These are phyloP conservation scores for Sterna hirundo DNA, from an alignment of 2,113 vertebrate genomes.

Conservation along the genomic window DNA sequence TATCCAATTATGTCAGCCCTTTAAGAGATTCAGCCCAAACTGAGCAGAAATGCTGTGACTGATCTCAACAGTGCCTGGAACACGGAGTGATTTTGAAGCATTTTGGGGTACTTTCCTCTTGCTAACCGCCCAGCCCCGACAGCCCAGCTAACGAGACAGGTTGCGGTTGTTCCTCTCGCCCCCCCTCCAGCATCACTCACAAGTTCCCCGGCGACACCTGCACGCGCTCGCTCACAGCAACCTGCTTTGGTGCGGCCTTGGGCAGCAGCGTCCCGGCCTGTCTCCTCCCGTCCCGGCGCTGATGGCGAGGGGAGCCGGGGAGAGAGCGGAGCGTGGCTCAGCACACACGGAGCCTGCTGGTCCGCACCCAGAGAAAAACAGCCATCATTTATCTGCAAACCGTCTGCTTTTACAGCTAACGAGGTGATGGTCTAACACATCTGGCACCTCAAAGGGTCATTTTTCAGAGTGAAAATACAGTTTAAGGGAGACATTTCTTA, in stretches of 20 bases:
- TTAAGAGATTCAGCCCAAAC: neutral
- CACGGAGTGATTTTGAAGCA: neutral
- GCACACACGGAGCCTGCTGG: neutral
- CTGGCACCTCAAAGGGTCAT: neutral
- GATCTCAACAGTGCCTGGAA: neutral
- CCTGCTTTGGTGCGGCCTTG: neutral
- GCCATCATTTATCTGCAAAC: neutral
- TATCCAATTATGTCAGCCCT: neutral
- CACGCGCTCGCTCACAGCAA: neutral
- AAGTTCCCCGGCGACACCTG: accelerated
- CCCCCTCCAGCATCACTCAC: accelerated
- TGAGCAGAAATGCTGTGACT: neutral
- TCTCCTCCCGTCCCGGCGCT: neutral
- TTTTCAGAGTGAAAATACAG: neutral
- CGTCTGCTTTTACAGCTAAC: neutral
- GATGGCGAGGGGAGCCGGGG: neutral
- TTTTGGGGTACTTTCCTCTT: neutral
- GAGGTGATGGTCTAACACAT: neutral
- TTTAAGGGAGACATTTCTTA: neutral
- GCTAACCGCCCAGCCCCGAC: neutral
- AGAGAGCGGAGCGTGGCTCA: neutral
- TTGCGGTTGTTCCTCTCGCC: neutral
- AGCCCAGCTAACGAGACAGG: neutral
- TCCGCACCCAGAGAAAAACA: neutral
- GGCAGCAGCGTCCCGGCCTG: accelerated